Evolutionary conservation across 1,140 invertebrate species (phyloP).

Genomic region (Macrobrachium nipponense): DNA sequence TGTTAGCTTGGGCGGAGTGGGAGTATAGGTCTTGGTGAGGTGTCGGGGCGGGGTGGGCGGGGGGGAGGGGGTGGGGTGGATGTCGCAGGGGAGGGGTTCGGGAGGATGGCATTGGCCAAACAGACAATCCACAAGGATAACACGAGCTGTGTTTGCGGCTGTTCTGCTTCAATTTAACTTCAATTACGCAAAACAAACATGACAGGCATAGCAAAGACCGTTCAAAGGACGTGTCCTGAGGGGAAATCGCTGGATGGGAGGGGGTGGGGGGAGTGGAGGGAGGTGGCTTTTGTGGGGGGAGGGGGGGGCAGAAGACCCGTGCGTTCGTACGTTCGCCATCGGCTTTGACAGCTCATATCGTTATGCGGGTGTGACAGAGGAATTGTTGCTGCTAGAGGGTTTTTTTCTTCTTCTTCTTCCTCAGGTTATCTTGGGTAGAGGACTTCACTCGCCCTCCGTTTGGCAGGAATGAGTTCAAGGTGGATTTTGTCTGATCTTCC

Average conservation of each 20-base stretch:
- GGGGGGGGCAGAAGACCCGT: not conserved
- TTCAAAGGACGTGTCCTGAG: conserved; percentile 5
- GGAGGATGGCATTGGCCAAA: conserved; percentile 9
- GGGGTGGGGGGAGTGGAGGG: not conserved
- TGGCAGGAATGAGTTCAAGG: too few species aligned
- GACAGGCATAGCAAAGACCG: conserved; percentile 17
- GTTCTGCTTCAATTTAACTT: conserved; percentile 52
- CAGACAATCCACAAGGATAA: conserved; percentile 37
- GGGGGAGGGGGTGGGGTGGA: not conserved
- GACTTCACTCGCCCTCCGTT: too few species aligned
- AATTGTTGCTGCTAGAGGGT: too few species aligned
- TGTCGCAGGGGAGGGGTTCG: not conserved
- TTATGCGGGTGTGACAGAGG: too few species aligned
- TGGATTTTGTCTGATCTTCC: too few species aligned
- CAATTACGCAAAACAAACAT: conserved; percentile 51
- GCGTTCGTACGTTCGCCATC: too few species aligned
- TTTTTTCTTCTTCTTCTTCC: too few species aligned
- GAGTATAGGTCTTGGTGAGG: too few species aligned
- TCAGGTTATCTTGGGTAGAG: too few species aligned
- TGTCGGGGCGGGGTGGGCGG: not conserved
- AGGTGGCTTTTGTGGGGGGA: too few species aligned
- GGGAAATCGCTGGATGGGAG: not conserved
- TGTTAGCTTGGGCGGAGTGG: not conserved
- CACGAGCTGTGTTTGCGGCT: conserved; percentile 39
- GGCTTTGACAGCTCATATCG: too few species aligned